A percentile compares a stretch with the other conserved stretches of the same genome.
phyloP scores from a whole-genome alignment of 2,113 vertebrate species.

The Thinocorus orbignyianus region DNA sequence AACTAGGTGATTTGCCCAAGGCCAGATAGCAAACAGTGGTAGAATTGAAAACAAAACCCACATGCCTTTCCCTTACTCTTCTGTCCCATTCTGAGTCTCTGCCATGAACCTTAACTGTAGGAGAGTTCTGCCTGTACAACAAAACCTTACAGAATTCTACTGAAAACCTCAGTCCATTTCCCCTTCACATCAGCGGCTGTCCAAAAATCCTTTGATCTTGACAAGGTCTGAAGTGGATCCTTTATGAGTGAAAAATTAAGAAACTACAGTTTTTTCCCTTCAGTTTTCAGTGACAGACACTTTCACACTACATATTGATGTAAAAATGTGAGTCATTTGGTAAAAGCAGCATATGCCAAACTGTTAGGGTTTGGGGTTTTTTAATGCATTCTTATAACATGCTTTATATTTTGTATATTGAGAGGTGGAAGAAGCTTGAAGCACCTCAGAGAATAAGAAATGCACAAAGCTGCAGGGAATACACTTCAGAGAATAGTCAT shows the following conservation, averaged over 20 bases:
- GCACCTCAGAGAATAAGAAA: conserved; percentile 7
- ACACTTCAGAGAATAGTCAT: background rate
- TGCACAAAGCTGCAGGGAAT: background rate
- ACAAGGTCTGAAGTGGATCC: background rate
- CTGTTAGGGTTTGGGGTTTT: background rate
- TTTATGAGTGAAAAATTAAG: background rate
- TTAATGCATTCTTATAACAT: background rate
- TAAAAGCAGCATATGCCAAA: background rate
- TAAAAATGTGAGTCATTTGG: background rate
- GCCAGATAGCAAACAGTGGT: background rate
- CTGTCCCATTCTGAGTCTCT: background rate
- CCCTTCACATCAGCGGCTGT: background rate
- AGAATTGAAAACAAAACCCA: background rate
- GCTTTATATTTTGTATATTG: background rate
- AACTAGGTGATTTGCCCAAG: background rate
- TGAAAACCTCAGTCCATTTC: background rate
- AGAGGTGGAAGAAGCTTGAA: background rate
- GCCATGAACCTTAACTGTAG: background rate
- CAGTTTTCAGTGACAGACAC: background rate
- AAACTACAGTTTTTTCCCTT: background rate
- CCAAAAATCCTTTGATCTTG: background rate
- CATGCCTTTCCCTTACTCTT: background rate
- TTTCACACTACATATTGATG: background rate
- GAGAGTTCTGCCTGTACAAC: background rate
- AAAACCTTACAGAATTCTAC: background rate